Evolutionary conservation across 1,140 invertebrate species (phyloP).

Genomic region (Aphelenchoides avenae): DNA sequence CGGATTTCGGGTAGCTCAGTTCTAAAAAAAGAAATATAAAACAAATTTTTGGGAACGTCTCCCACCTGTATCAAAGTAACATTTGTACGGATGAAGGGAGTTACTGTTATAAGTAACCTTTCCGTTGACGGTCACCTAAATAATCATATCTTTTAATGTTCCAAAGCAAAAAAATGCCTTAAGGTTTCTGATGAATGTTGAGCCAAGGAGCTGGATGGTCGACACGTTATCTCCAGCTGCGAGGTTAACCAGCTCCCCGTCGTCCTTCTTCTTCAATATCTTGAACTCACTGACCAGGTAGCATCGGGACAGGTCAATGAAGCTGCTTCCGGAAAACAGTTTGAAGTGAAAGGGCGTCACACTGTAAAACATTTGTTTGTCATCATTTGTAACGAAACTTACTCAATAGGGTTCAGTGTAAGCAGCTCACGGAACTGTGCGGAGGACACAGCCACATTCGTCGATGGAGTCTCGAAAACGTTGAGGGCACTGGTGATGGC

Average conservation of each 20-base stretch:
- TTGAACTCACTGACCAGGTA: conserved; percentile 8
- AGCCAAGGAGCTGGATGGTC: conserved; percentile 2
- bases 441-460: conserved; percentile 3
- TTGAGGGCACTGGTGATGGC: background rate
- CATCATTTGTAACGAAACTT: too few relatives aligned
- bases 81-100: conserved; percentile 7
- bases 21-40: too few relatives aligned
- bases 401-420: conserved; percentile 5
- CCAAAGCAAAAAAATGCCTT: too few relatives aligned
- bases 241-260: background rate
- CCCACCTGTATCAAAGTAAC: conserved; percentile 9
- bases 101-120: conserved; percentile 6
- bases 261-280: conserved; percentile 7
- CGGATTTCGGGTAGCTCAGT: background rate
- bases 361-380: too few relatives aligned
- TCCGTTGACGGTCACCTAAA: conserved; percentile 6
- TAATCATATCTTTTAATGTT: too few relatives aligned
- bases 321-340: conserved; percentile 2
- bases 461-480: conserved; percentile 7
- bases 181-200: conserved; percentile 6
- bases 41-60: too few relatives aligned
- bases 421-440: background rate
- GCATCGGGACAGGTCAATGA: conserved; percentile 4
- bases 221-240: background rate
- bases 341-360: conserved; percentile 13